Evolutionary conservation across 2,113 vertebrate genomes (phyloP), one percentile per base, ranked within the genome.

Genomic region (Scophthalmus maximus): DNA sequence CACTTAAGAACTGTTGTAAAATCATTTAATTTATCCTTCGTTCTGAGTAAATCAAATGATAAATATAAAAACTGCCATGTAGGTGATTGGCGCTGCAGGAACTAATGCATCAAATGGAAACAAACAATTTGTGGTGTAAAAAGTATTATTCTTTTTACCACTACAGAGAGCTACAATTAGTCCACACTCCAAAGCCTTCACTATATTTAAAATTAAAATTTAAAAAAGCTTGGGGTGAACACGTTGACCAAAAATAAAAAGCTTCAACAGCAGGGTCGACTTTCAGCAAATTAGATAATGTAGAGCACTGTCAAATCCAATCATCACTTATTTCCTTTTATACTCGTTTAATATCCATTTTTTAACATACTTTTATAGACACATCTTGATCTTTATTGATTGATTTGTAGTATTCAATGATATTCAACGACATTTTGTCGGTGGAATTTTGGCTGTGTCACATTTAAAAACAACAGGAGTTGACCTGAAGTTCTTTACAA

Each of bases 231-330:
- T n/a, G n/a, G 66, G 22, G 20, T 1, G 70, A 71, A 73, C 23
- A 65, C n/a, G 1, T 30, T 9, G 20, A 46, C 23, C n/a, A 58
- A 52, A 36, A 59, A 26, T 34, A 73, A 61, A 64, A 30, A 56
- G 7, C 25, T 53, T 87, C 87, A 87, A 66, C 42, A 64, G 74
- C 70, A 72, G 60, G 74, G 80, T 82, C 60, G 46, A 86, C 72
- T 88, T 81, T 55, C n/a, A 57, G 57, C 59, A 75, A 89, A 75
- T 81, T 65, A 65, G 70, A 46, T 15, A 32, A 40, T 49, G 49
- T 22, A 27, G 34, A 26, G 42, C 20, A 68, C 7, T 42, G 5
- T 52, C 9, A 15, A 25, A 73, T 30, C 34, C 52, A 52, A 38
- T 12, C 65, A 18, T 5, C 7, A 22, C 20, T 9, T 3, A 4